A percentile compares a stretch with the other conserved stretches of the same genome.
Conservation (phyloP, 2,797 vertebrate species). For the Tragopan temminckii region DNA sequence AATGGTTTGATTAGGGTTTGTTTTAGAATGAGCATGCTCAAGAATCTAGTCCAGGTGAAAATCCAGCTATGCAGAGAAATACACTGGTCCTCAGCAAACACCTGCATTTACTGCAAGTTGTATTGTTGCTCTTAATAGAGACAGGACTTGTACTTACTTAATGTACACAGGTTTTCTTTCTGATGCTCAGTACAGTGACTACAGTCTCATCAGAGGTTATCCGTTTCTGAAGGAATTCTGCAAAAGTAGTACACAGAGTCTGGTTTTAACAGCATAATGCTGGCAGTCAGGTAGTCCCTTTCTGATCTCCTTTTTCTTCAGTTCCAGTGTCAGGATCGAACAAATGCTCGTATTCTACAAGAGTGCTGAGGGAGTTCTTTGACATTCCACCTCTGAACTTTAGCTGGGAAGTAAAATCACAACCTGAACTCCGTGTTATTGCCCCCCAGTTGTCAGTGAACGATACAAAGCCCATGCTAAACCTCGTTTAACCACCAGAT, state of each 20-base stretch:
- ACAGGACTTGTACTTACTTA: background rate
- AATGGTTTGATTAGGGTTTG: background rate
- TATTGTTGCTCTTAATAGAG: background rate
- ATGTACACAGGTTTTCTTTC: background rate
- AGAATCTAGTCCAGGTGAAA: background rate
- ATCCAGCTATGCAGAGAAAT: background rate
- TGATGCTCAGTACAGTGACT: background rate
- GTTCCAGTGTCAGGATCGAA: background rate
- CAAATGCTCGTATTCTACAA: background rate
- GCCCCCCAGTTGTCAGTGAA: accelerated
- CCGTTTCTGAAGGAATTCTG: background rate
- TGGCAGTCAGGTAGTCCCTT: background rate
- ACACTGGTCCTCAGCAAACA: background rate
- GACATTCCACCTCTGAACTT: background rate
- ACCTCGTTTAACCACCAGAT: background rate
- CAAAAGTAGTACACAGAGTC: background rate
- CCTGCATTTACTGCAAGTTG: background rate
- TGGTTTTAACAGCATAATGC: background rate
- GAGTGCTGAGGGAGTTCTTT: background rate
- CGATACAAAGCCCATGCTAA: accelerated
- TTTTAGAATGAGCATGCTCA: background rate
- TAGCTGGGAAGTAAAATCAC: accelerated
- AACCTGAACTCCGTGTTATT: background rate
- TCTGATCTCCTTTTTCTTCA: background rate
- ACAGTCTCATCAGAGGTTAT: background rate